These are phyloP conservation scores for Hypsopygia costalis DNA, from an alignment of 2,888 invertebrate genomes.

Conservation along the genomic window DNA sequence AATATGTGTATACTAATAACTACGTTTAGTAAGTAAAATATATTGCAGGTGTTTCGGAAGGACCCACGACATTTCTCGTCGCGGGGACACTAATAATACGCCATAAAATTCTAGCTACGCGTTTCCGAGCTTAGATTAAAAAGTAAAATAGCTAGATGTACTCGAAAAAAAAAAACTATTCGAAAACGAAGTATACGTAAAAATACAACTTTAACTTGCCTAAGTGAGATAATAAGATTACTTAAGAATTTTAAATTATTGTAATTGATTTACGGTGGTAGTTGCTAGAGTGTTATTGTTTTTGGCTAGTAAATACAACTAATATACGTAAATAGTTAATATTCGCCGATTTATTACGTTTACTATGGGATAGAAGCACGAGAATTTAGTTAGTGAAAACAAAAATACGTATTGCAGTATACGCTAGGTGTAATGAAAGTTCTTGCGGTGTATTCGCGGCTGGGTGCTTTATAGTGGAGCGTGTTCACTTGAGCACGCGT, in stretches of 20 bases:
- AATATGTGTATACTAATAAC: conserved; percentile 78
- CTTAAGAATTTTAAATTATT: conserved; percentile 78
- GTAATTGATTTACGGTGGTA: conserved; percentile 74
- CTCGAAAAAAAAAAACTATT: conserved; percentile 59
- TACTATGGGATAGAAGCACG: conserved; percentile 51
- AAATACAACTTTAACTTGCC: conserved; percentile 79
- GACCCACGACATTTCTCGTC: conserved; percentile 36
- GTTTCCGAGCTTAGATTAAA: conserved; percentile 68
- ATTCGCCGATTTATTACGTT: conserved; percentile 48
- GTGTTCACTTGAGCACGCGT: no score
- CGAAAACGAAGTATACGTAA: conserved; percentile 80
- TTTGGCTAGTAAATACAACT: conserved; percentile 65
- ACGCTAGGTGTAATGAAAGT: conserved; percentile 67
- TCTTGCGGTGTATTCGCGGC: not conserved
- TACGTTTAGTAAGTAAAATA: conserved; percentile 60
- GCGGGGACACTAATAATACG: conserved; percentile 30
- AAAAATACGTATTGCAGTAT: conserved; percentile 74
- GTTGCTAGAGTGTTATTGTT: conserved; percentile 70
- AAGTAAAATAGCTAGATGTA: conserved; percentile 61
- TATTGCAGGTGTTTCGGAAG: conserved; percentile 32
- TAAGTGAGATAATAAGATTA: conserved; percentile 78
- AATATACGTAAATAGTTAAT: conserved; percentile 65
- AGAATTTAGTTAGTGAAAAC: conserved; percentile 67
- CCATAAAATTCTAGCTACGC: conserved; percentile 43
- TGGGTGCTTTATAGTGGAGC: not conserved